These are phyloP conservation scores for Diadegma fenestrale DNA, from an alignment of 2,888 invertebrate species.

Conservation along the genomic window DNA sequence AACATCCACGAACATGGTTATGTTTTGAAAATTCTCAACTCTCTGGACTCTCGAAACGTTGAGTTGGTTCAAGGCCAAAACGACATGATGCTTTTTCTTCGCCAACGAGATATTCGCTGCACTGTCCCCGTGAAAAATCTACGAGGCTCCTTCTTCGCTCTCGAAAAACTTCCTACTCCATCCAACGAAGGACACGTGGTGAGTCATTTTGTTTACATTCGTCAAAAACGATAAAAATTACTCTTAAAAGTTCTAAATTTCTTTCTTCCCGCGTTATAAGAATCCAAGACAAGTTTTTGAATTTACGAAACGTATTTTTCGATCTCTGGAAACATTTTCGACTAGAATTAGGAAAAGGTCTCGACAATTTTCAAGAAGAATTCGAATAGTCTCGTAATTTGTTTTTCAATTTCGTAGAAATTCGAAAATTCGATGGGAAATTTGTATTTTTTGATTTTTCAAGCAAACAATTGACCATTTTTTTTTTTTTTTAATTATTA, in stretches of 20 bases:
- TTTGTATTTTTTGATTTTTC: background rate
- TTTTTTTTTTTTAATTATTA: background rate
- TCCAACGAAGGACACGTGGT: constrained; percentile 81
- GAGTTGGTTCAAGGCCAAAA: constrained; percentile 91
- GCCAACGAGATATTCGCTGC: constrained; percentile 88
- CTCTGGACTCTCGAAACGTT: constrained; percentile 90
- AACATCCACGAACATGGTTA: constrained; percentile 88
- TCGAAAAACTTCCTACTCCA: constrained; percentile 84
- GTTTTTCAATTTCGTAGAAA: background rate
- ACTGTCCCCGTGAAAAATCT: constrained; percentile 90
- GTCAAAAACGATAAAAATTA: too few relatives aligned
- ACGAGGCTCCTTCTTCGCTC: constrained; percentile 88
- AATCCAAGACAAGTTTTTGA: too few relatives aligned
- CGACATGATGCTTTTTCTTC: constrained; percentile 89
- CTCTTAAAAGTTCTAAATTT: too few relatives aligned
- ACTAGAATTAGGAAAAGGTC: too few relatives aligned
- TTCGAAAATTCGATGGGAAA: background rate
- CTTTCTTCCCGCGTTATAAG: too few relatives aligned
- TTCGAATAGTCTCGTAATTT: background rate
- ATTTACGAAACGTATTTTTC: too few relatives aligned
- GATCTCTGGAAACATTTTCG: too few relatives aligned
- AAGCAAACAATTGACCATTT: background rate
- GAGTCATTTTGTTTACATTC: background rate
- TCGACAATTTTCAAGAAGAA: too few relatives aligned
- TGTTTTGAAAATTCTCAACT: constrained; percentile 93